Base-by-base conservation (phyloP, 2,797 vertebrate genomes). In the Pantherophis alleghaniensis region DNA sequence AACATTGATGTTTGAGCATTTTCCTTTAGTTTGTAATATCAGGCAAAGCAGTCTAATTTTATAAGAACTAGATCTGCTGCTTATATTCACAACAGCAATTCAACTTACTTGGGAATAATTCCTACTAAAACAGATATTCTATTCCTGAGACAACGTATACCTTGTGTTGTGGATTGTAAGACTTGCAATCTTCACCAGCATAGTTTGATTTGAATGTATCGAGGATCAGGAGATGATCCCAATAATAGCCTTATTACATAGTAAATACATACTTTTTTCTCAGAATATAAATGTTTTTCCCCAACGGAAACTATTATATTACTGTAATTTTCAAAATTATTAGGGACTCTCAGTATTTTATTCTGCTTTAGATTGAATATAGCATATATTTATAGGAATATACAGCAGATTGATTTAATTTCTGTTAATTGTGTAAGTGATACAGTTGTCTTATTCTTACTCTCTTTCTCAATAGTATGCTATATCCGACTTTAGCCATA, bases 21-120 rank as follows among this genome's bases (percentile, higher is more conserved):
- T 89, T 20, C 1, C 86, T 92, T 59, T 90, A 11, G 12, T 92
- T 94, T 24, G 16, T 6, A 28, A 57, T 32, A 91, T n/a, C 63
- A 4, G 57, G 51, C 60, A 91, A 87, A 89, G 55, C 0, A 3
- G 3, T 0, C 63, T 93, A 53, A 61, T 94, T 95, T 95, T 94
- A 92, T 94, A 56, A 32, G 90, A 2, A 24, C 61, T 32, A 24
- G 87, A 51, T 51, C 26, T 91, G 57, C 51, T 89, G 57, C 51
- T 89, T 88, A 63, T 89, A 57, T 79, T 92, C 63, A 57, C 22
- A 47, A 10, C 11, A 56, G 2, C 24, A 86, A 22, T 86, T 47
- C 32, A 57, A 20, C 20, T 66, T 69, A 26, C 12, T 61, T 28
- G 11, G 28, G 61, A 91, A 60, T 91, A 60, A 47, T 18, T 61